Conservation (phyloP, 2,113 vertebrate species). For the Cnemophilus loriae region DNA sequence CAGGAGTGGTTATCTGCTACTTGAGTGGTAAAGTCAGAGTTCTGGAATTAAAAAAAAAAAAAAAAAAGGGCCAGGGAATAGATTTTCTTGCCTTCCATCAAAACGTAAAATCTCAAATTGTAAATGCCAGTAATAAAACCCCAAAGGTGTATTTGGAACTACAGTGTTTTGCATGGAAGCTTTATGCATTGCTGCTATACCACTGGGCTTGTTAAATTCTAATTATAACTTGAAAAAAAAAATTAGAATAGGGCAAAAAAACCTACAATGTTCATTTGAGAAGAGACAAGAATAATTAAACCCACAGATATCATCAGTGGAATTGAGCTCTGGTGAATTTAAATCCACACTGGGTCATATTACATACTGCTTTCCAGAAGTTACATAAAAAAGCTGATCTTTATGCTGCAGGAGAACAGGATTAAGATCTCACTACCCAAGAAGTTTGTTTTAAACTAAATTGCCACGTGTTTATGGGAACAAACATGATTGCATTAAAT, state of each 20-base stretch:
- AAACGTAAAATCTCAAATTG: background rate
- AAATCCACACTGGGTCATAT: background rate
- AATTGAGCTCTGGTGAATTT: slow-evolving; percentile 38
- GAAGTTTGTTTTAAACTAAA: slow-evolving; percentile 26
- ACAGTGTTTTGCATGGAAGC: background rate
- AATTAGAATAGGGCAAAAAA: background rate
- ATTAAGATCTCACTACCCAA: background rate
- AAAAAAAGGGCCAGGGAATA: rapidly evolving
- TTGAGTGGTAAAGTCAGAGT: background rate
- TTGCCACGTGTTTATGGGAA: background rate
- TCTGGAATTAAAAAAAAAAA: background rate
- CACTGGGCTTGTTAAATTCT: background rate
- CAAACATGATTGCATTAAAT: background rate
- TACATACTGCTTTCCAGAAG: background rate
- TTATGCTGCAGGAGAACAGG: background rate
- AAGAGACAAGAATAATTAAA: slow-evolving; percentile 42
- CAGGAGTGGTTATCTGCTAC: background rate
- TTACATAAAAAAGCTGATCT: background rate
- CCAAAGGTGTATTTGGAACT: background rate
- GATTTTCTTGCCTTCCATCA: background rate
- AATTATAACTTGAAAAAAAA: background rate
- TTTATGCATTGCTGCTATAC: background rate
- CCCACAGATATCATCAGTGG: background rate
- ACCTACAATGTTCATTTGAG: background rate
- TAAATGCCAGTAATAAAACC: background rate